These are phyloP conservation scores for Mastomys natalensis DNA, from an alignment of 2,113 vertebrate species.

Conservation along the genomic window DNA sequence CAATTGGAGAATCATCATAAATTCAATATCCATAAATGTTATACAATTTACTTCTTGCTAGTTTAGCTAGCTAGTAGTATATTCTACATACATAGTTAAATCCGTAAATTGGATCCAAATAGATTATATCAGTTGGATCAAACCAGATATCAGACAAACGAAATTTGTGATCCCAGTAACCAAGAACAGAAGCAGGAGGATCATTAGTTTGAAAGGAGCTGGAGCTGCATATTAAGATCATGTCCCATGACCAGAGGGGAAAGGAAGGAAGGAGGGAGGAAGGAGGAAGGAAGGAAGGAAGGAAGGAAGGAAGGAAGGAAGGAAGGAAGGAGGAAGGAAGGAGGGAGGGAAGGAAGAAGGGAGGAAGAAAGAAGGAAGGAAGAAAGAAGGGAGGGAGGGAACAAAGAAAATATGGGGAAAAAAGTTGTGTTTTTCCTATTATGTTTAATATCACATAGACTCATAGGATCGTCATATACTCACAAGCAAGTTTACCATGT, in stretches of 20 bases:
- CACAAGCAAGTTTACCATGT: background rate
- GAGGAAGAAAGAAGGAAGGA: too few relatives aligned
- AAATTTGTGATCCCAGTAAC: background rate
- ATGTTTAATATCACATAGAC: background rate
- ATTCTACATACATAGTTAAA: background rate
- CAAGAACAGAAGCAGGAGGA: background rate
- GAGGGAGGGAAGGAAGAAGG: fast-evolving
- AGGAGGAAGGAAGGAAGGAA: too few relatives aligned
- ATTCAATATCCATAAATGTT: conserved; percentile 4
- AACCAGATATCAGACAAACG: background rate
- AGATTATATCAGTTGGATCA: background rate
- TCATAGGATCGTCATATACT: background rate
- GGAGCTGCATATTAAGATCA: background rate
- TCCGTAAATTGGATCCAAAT: background rate
- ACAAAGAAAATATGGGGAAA: background rate
- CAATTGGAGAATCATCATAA: background rate
- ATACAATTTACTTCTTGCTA: conserved; percentile 27
- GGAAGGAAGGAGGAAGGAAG: background rate
- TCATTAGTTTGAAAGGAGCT: background rate
- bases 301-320: background rate
- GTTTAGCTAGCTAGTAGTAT: background rate
- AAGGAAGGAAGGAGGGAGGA: background rate
- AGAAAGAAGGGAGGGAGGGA: background rate
- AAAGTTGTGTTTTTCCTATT: background rate
- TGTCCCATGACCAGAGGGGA: background rate